Percentiles rank a stretch among this genome's conserved stretches.
These are phyloP conservation scores for Hylaea fasciaria DNA, from an alignment of 2,888 invertebrate genomes.

Conservation along the genomic window DNA sequence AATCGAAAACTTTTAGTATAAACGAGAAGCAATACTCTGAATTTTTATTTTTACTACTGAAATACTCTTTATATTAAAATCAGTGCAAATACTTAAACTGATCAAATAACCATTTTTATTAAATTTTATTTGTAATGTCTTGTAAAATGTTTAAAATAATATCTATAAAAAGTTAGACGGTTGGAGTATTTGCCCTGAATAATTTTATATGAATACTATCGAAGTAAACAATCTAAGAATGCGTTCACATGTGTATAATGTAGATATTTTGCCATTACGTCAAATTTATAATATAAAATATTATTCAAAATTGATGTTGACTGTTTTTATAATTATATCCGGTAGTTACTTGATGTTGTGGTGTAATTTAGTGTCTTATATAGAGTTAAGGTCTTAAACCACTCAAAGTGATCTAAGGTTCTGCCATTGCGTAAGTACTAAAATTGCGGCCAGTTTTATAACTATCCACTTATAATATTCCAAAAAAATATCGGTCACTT, in stretches of 20 bases:
- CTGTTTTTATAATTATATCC: conserved; percentile 85
- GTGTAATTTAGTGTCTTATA: conserved; percentile 85
- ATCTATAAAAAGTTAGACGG: conserved; percentile 38
- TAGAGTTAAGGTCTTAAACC: conserved; percentile 69
- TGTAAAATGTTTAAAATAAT: conserved; percentile 31
- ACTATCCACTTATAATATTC: conserved; percentile 36
- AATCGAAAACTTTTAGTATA: conserved; percentile 82
- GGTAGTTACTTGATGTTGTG: conserved; percentile 86
- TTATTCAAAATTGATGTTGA: conserved; percentile 85
- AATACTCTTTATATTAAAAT: conserved; percentile 73
- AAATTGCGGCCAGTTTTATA: conserved; percentile 46
- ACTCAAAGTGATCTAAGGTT: conserved; percentile 61
- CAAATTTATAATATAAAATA: conserved; percentile 79
- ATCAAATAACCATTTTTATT: conserved; percentile 35
- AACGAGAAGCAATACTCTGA: conserved; percentile 84
- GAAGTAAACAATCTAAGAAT: conserved; percentile 61
- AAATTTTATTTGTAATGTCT: conserved; percentile 10
- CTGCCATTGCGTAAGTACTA: conserved; percentile 11
- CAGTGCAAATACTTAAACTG: conserved; percentile 62
- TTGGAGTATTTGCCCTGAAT: conserved; percentile 58
- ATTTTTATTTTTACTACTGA: conserved; percentile 78
- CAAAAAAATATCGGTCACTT: conserved; percentile 52
- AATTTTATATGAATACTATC: conserved; percentile 64
- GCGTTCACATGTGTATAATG: conserved; percentile 75
- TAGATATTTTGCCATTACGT: conserved; percentile 83